A percentile compares a stretch with the other conserved stretches of the same genome.
Evolutionary conservation across 2,888 invertebrate species (phyloP).

Genomic region (Ochlodes sylvanus): DNA sequence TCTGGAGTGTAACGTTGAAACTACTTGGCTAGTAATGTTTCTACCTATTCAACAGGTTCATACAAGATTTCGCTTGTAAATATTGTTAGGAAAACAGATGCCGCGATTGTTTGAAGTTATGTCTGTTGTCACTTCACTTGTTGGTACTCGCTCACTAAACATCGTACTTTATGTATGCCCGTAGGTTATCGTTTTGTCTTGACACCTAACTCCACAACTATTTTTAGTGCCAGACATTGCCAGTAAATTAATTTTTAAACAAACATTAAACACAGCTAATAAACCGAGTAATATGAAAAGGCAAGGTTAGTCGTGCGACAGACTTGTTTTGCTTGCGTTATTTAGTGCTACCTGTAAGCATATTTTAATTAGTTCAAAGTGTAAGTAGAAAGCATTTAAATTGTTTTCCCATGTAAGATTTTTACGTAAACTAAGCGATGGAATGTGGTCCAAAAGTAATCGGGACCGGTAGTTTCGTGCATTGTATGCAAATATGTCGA

Average conservation of each 20-base stretch:
- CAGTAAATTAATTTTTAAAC: constrained; percentile 51
- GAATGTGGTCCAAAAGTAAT: constrained; percentile 57
- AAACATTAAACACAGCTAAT: constrained; percentile 45
- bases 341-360: background rate
- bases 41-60: too few species aligned
- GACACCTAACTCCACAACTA: constrained; percentile 53
- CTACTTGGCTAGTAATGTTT: too few species aligned
- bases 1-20: too few species aligned
- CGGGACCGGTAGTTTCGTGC: constrained; percentile 54
- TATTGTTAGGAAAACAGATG: constrained; percentile 37
- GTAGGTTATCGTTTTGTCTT: constrained; percentile 49
- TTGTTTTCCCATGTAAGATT: constrained; percentile 40
- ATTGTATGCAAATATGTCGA: constrained; percentile 78
- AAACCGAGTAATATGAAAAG: constrained; percentile 18
- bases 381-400: constrained; percentile 22
- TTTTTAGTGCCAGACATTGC: constrained; percentile 49
- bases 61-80: too few species aligned
- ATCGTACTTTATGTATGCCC: constrained; percentile 53
- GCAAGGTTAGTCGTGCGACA: constrained; percentile 37
- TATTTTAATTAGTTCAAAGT: constrained; percentile 28
- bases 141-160: constrained; percentile 54
- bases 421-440: constrained; percentile 39
- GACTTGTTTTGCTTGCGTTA: constrained; percentile 19
- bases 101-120: too few species aligned
- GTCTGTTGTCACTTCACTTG: constrained; percentile 63